Evolutionary conservation across 2,113 vertebrate species (phyloP), one percentile per base, ranked within the genome.

Genomic region (Triplophysa dalaica): DNA sequence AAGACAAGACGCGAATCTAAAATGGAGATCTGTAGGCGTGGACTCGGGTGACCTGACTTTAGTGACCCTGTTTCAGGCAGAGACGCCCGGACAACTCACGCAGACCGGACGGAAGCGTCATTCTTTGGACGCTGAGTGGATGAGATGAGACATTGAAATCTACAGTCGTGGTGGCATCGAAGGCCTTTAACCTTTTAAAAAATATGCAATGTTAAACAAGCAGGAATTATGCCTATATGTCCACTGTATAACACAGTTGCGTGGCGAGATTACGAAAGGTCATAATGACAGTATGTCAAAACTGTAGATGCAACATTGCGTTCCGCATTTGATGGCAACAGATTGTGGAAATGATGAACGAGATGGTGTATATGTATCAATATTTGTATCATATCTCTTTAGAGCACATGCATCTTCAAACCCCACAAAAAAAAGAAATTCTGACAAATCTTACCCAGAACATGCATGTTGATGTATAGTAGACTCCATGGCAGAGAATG

Each of bases 311-410:
- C 64, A 80, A 76, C 81, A 65, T 69, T 84, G 78, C 79, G 79
- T 86, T 86, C 85, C 88, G 88, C 87, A 88, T 85, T 85, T 84
- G 81, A 84, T 70, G 26, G 79, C 56, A 45, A 43, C 50, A 69
- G 26, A 8, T 29, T 13, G 58, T 7, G 38, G 60, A 64, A 76
- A 43, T n/a, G 26, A 65, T 38, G 48, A 73, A 43, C 77, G 50
- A 70, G 61, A 80, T 77, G 82, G 84, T 86, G 87, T 88, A 87
- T 85, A 88, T 93, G 91, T 93, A 92, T 91, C 87, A 92, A 91
- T 91, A 91, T 91, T 92, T 93, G 91, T 92, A 92, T 91, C 90
- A 93, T 92, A 93, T 88, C 87, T 89, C 63, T 85, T 68, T 78
- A 62, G 75, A 76, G 89, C 91, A 91, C 89, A 87, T 88, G 91